Percentiles rank a stretch among this genome's conserved stretches.
Evolutionary conservation across 2,888 invertebrate genomes (phyloP).

Genomic region (Lymantria monacha): DNA sequence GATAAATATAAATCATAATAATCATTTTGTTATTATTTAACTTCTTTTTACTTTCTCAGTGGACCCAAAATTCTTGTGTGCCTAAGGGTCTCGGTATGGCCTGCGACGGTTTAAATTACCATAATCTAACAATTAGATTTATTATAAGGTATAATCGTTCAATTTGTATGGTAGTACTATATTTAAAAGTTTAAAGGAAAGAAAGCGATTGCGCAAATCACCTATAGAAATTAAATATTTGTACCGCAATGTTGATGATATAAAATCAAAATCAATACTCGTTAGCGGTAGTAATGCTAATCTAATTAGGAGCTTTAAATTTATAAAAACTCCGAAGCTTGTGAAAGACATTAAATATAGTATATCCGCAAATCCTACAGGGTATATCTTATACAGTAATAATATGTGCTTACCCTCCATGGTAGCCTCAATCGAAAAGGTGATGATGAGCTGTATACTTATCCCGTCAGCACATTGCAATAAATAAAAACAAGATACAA

Average conservation of each 20-base stretch:
- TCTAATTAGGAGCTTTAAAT: slow-evolving; percentile 79
- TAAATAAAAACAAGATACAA: background rate
- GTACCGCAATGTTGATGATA: slow-evolving; percentile 68
- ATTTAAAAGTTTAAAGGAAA: slow-evolving; percentile 46
- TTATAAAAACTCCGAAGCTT: slow-evolving; percentile 70
- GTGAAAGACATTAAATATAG: slow-evolving; percentile 62
- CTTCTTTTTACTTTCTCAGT: no score
- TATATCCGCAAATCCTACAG: no score
- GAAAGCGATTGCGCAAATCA: slow-evolving; percentile 72
- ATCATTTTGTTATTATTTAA: no score
- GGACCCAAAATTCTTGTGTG: no score
- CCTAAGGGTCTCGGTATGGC: background rate
- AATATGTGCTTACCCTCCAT: no score
- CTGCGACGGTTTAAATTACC: background rate
- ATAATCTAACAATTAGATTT: background rate
- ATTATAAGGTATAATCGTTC: background rate
- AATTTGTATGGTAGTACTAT: slow-evolving; percentile 28
- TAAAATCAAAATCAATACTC: slow-evolving; percentile 75
- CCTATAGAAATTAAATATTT: slow-evolving; percentile 72
- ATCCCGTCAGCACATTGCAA: background rate
- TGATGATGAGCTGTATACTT: background rate
- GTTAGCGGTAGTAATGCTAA: slow-evolving; percentile 72
- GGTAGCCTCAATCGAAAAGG: no score
- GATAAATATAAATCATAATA: no score
- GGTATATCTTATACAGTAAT: no score